A percentile compares a stretch with the other conserved stretches of the same genome.
Conservation (phyloP, 2,113 vertebrate genomes). For the Sebastes schlegelii region DNA sequence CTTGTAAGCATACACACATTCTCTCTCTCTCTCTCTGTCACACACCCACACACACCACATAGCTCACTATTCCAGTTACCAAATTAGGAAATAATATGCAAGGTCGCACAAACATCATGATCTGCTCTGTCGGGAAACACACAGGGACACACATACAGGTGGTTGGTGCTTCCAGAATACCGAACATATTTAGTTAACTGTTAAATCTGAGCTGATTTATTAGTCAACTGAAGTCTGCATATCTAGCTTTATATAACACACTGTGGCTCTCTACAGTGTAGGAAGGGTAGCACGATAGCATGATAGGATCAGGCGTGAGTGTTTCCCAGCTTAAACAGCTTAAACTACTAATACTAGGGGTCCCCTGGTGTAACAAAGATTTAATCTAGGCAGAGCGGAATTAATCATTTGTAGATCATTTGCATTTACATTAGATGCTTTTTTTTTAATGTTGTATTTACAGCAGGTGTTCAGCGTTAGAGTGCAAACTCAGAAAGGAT, state of each 20-base stretch:
- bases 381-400: not conserved
- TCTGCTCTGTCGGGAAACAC: conserved; percentile 38
- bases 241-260: not conserved
- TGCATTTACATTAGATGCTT: not conserved
- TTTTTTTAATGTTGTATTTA: not conserved
- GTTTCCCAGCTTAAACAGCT: not conserved
- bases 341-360: not conserved
- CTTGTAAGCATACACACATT: conserved; percentile 8
- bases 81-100: conserved; percentile 78
- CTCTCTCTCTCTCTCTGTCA: not conserved
- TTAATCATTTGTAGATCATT: not conserved
- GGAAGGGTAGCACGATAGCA: not conserved
- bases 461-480: not conserved
- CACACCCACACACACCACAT: conserved; percentile 4
- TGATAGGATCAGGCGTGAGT: not conserved
- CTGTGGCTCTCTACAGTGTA: not conserved
- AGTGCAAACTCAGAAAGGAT: not conserved
- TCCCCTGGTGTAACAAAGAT: not conserved
- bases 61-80: conserved; percentile 60
- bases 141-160: conserved; percentile 1
- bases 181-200: conserved; percentile 12
- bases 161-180: conserved; percentile 2
- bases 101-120: conserved; percentile 63
- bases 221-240: conserved; percentile 3
- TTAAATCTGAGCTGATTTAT: conserved; percentile 4